Evolutionary conservation across 2,797 vertebrate genomes (phyloP), one percentile per base, ranked within the genome.

Genomic region (Spinibarbus caldwelli): DNA sequence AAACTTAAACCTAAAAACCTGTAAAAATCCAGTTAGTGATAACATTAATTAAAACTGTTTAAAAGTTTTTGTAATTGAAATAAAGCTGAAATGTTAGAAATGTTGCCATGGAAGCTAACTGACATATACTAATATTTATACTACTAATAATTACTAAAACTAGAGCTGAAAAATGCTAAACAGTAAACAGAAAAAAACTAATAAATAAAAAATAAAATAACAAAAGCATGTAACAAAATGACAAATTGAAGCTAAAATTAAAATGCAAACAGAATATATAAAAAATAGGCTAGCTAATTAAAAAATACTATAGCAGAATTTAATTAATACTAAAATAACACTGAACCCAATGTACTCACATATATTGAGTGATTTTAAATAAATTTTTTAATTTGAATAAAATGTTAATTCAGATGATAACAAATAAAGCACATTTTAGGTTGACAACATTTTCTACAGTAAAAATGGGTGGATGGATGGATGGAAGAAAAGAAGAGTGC

Each of bases 401-500:
- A 52, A 52, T 34, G 45, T 52, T 31, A 7, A 52, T 52, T 43
- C 52, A 76, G 10, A 54, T 76, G 3, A 54, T 23, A 29, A 0
- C 71, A 34, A 19, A 76, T 72, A 7, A 36, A 76, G 49, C 73
- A n/a, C 0, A 23, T 21, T 71, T 41, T 43, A 11, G 41, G 11
- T 73, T 47, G 5, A 47, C 5, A 62, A 6, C 5, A 19, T 23
- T 45, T 64, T 29, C 66, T 11, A 47, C 77, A 66, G 59, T 66
- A 8, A 29, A 78, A 21, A 59, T 78, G 2, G 31, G 14, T 49
- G 38, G 68, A 54, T 12, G 23, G 14, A 66, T 54, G 21, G 52
- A 41, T 64, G 77, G 70, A 83, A 83, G 47, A 52, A 80, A 73
- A 86, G 85, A 73, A n/a, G 77, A 83, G 66, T 68, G 52, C 80